These are phyloP conservation scores for Anolis sagrei DNA, from an alignment of 2,113 vertebrate genomes.

Conservation along the genomic window DNA sequence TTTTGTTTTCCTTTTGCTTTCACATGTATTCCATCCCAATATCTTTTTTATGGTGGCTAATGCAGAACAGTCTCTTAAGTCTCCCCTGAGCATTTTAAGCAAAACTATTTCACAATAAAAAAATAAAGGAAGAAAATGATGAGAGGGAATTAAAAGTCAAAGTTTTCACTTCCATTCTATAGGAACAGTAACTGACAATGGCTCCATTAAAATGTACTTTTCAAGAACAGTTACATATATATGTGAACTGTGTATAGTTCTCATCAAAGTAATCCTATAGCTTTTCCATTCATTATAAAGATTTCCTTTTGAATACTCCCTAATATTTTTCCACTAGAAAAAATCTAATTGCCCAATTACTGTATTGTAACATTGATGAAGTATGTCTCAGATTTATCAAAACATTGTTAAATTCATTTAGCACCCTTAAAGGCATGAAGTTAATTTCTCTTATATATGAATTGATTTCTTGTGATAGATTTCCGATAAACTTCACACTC, in stretches of 20 bases:
- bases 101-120: background rate
- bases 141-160: background rate
- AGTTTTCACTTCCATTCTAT: background rate
- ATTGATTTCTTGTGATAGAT: slow-evolving; percentile 1
- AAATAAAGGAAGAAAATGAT: background rate
- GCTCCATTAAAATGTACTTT: background rate
- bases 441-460: background rate
- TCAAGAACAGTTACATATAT: too few species aligned
- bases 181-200: background rate
- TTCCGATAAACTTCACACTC: background rate
- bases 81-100: too few species aligned
- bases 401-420: background rate
- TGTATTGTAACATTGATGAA: background rate
- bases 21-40: background rate
- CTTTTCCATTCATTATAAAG: background rate
- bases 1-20: background rate
- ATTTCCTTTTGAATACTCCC: background rate
- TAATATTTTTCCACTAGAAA: background rate
- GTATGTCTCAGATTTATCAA: background rate
- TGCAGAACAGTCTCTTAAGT: background rate
- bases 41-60: background rate
- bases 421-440: slow-evolving; percentile 13
- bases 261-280: background rate
- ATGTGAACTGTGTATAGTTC: too few species aligned
- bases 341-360: background rate